A percentile compares a stretch with the other conserved stretches of the same genome.
These are phyloP conservation scores for Lepus oiostolus DNA, from an alignment of 2,797 vertebrate genomes.

Conservation along the genomic window DNA sequence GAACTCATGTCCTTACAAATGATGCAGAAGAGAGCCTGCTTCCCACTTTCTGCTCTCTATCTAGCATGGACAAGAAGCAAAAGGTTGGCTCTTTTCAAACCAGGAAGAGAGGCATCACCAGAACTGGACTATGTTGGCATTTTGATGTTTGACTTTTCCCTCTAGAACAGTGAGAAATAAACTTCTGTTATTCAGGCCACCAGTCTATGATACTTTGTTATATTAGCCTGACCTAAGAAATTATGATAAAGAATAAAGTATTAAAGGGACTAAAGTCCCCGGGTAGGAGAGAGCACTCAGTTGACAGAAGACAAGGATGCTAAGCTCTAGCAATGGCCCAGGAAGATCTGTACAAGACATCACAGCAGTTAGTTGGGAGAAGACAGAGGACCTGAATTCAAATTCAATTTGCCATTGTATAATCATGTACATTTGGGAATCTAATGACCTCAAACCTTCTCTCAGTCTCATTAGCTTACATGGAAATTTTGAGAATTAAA, in stretches of 20 bases:
- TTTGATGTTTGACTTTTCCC: background rate
- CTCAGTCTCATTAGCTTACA: constrained; percentile 5
- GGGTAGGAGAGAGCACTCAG: background rate
- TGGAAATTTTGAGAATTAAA: constrained; percentile 54
- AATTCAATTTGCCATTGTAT: background rate
- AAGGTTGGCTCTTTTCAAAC: background rate
- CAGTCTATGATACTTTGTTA: background rate
- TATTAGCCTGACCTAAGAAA: background rate
- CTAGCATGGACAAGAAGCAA: background rate
- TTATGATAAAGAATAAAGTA: constrained; percentile 18
- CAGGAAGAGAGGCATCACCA: background rate
- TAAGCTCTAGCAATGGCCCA: background rate
- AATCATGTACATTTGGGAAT: background rate
- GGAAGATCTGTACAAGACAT: background rate
- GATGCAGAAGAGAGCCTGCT: background rate
- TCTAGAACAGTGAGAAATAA: background rate
- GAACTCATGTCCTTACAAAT: background rate
- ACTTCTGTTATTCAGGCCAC: background rate
- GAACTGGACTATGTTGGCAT: background rate
- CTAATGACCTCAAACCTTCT: background rate
- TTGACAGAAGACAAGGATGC: background rate
- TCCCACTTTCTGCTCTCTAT: background rate
- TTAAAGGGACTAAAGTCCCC: background rate
- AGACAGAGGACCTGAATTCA: background rate
- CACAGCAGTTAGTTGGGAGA: background rate